Evolutionary conservation across 2,113 vertebrate genomes (phyloP), one percentile per base, ranked within the genome.

Genomic region (Brachypteracias leptosomus): DNA sequence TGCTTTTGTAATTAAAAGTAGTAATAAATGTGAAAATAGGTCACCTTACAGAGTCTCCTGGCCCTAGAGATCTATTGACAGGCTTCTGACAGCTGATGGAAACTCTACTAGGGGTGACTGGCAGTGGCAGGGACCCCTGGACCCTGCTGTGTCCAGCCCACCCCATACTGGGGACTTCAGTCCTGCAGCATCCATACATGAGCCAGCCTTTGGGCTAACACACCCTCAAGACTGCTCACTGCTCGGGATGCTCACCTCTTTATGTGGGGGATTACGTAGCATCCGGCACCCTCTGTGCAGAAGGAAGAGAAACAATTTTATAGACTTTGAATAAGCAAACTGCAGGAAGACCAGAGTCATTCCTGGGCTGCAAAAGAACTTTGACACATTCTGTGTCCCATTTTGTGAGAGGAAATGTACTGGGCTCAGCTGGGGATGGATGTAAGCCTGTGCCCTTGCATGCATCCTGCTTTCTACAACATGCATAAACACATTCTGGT

Each of bases 241-340:
- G 24, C 18, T 10, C 36, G 26, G 17, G 61, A 35, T 33, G 33
- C 7, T 86, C 0, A 0, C 52, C 33, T 55, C 10, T 3, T 38
- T 55, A 2, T 4, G 2, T 1, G 5, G 15, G 44, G 24, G 17
- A 63, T 35, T 70, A 47, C 1, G 1, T 2, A 36, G 33, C 8
- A 4, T 8, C 46, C 2, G 0, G 31, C 54, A 68, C 10, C 18
- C 8, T 49, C 46, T 29, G 68, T 10, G 21, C 70, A 8, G 15
- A 57, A 89, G 55, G 10, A 90, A 18, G 9, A 55, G 19, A 75
- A 93, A 51, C 17, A 42, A 29, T 36, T 74, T 54, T 54, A 49
- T 12, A 75, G 24, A 46, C 5, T 38, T 29, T 59, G 31, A 71
- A 52, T 42, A 78, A 68, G 17, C 42, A 82, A 66, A 62, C n/a